These are phyloP conservation scores for Scytalopus superciliaris DNA, from an alignment of 2,113 vertebrate species.

Conservation along the genomic window DNA sequence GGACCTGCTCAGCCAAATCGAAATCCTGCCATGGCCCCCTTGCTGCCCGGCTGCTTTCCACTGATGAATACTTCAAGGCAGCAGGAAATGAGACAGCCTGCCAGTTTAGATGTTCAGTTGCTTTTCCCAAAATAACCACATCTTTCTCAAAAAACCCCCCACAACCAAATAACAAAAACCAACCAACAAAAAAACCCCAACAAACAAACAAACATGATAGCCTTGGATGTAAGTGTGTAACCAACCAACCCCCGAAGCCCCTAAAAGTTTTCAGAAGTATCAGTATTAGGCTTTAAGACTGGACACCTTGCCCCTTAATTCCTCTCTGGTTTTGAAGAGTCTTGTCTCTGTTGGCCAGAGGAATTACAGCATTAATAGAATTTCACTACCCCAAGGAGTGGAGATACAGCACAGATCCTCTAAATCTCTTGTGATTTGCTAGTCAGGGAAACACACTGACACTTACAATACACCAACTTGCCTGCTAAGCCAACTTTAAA, in stretches of 20 bases:
- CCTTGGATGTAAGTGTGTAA: rapidly evolving
- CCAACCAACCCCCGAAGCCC: background rate
- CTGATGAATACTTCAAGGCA: background rate
- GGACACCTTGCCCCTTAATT: background rate
- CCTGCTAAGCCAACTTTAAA: background rate
- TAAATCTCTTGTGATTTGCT: background rate
- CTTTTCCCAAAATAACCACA: background rate
- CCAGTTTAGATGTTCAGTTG: background rate
- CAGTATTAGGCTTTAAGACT: background rate
- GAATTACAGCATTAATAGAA: background rate
- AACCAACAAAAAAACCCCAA: background rate
- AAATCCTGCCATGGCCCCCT: background rate
- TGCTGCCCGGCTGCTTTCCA: background rate
- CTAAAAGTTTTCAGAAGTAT: background rate
- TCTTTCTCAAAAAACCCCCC: background rate
- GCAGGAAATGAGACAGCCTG: background rate
- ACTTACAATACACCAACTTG: background rate
- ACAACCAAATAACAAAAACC: no score
- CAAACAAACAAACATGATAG: background rate
- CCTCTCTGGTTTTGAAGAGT: background rate
- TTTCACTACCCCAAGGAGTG: background rate
- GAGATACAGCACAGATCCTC: background rate
- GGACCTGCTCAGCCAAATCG: background rate
- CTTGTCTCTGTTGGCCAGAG: background rate
- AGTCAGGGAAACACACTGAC: background rate